These are phyloP conservation scores for Drosophila nannoptera DNA, from an alignment of 1,140 invertebrate genomes.

Conservation along the genomic window DNA sequence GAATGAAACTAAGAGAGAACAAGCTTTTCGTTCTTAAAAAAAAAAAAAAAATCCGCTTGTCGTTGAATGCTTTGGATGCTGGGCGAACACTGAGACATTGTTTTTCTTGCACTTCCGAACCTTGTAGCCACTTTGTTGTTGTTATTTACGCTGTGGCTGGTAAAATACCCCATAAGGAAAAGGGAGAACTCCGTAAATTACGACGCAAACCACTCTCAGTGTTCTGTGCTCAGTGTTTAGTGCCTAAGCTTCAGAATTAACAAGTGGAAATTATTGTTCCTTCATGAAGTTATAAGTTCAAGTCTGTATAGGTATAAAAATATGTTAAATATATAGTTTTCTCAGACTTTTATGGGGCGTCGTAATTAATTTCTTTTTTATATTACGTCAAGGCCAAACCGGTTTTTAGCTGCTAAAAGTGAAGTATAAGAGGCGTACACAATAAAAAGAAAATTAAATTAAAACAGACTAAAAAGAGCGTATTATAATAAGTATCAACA, in stretches of 20 bases:
- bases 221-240: not conserved
- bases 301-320: too few species aligned
- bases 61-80: not conserved
- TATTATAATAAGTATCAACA: too few species aligned
- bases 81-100: not conserved
- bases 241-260: too few species aligned
- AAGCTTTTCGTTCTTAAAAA: constrained; percentile 21
- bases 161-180: constrained; percentile 11
- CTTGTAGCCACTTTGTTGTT: constrained; percentile 8
- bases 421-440: not conserved
- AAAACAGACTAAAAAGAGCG: not conserved
- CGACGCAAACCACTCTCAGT: constrained; percentile 13
- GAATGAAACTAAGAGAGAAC: constrained; percentile 35
- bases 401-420: constrained; percentile 1
- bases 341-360: not conserved
- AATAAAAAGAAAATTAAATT: constrained; percentile 6
- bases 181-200: not conserved
- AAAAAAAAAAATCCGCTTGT: constrained; percentile 28
- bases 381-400: constrained; percentile 7
- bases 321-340: not conserved
- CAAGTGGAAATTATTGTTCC: too few species aligned
- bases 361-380: constrained; percentile 1
- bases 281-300: too few species aligned
- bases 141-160: constrained; percentile 35
- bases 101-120: not conserved